phyloP scores from a whole-genome alignment of 37 sponge, comb jelly and placozoan species.

The Chondrosia reniformis region DNA sequence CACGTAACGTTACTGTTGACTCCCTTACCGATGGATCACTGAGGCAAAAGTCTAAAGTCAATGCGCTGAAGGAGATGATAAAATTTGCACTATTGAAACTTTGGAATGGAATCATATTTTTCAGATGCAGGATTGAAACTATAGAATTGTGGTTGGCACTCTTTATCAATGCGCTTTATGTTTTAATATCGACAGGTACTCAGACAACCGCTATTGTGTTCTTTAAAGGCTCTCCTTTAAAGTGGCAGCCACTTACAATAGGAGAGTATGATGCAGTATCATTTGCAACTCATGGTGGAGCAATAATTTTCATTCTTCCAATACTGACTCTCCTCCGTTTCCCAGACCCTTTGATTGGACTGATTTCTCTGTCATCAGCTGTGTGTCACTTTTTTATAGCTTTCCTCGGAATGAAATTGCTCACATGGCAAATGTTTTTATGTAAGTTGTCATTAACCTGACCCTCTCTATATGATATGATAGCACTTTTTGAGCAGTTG shows the following conservation, averaged over 20 bases:
- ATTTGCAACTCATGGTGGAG: conserved; percentile 13
- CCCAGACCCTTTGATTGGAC: conserved; percentile 44
- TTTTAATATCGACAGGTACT: conserved; percentile 19
- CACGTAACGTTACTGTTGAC: background rate
- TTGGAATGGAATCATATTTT: conserved; percentile 38
- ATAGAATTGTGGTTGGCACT: conserved; percentile 28
- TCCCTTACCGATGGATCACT: too few relatives aligned
- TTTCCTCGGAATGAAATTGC: background rate
- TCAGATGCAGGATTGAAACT: conserved; percentile 6
- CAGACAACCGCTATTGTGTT: conserved; percentile 15
- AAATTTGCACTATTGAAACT: background rate
- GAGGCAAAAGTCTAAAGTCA: too few relatives aligned
- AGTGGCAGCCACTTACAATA: conserved; percentile 31
- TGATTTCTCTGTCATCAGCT: conserved; percentile 26
- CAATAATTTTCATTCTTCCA: conserved; percentile 34
- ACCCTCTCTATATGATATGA: too few relatives aligned
- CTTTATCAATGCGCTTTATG: background rate
- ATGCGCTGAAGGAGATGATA: background rate
- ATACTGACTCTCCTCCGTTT: conserved; percentile 28
- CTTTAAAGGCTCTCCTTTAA: conserved; percentile 29
- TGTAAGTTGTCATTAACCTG: conserved; percentile 47
- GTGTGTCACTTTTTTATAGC: conserved; percentile 19
- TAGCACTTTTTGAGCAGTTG: too few relatives aligned
- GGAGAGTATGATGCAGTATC: background rate
- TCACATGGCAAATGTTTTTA: conserved; percentile 43